Conservation (phyloP, 2,888 invertebrate genomes). For the Ophioninae sp. region DNA sequence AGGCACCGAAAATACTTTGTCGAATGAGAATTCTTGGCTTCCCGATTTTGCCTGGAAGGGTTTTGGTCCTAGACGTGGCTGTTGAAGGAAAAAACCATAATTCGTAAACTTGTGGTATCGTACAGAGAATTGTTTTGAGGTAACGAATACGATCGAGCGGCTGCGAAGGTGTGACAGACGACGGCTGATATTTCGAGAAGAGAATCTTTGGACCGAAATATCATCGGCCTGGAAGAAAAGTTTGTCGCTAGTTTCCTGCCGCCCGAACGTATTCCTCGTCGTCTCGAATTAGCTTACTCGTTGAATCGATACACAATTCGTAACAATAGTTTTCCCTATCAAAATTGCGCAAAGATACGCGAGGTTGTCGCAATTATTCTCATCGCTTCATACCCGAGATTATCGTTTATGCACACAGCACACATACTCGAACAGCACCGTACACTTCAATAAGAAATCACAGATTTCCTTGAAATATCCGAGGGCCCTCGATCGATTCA, state of each 20-base stretch:
- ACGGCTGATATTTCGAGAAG: not conserved
- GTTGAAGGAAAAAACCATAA: slow-evolving; percentile 71
- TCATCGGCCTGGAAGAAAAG: not conserved
- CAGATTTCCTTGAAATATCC: not conserved
- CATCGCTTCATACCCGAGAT: not conserved
- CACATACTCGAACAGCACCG: not conserved
- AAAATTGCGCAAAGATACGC: not conserved
- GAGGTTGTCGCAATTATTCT: not conserved
- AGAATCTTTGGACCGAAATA: not conserved
- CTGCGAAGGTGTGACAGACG: too few relatives aligned
- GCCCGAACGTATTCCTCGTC: not conserved
- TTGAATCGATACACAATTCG: not conserved
- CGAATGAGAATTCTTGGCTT: slow-evolving; percentile 89
- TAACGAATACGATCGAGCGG: too few relatives aligned
- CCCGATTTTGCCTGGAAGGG: slow-evolving; percentile 90
- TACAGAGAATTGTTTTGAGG: not conserved
- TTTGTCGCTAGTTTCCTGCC: not conserved
- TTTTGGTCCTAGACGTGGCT: slow-evolving; percentile 93
- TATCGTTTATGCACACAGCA: slow-evolving; percentile 1
- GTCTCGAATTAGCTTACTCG: not conserved
- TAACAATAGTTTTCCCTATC: not conserved
- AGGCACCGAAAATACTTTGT: slow-evolving; percentile 91
- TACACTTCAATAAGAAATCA: not conserved
- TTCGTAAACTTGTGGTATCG: not conserved
- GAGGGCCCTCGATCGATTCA: not conserved